Evolutionary conservation across 2,888 invertebrate genomes (phyloP), one percentile per base, ranked within the genome.

Genomic region (Drosophila nigricruria): DNA sequence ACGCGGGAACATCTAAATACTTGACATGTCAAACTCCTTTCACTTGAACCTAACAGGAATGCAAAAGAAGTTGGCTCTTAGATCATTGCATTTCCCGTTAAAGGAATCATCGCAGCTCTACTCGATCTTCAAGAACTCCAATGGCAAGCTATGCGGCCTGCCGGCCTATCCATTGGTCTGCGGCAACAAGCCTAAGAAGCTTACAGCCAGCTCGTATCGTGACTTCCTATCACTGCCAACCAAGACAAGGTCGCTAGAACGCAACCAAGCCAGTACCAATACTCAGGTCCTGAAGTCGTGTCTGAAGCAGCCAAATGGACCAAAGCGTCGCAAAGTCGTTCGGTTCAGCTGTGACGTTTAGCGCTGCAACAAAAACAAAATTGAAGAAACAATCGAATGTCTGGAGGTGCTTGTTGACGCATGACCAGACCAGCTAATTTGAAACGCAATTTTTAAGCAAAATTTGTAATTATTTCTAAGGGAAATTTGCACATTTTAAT

Each of bases 251-350:
- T 6, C 23, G 10, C 5, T 10, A 16, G 25, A 23, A 3, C 14
- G 23, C n/a, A 18, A 18, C 42, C 62, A 36, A 36, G 5, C 12
- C 27, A 25, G n/a, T 9, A 2, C 27, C 14, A 5, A 36, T 10
- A 8, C 16, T 14, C n/a, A n/a, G 18, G n/a, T 2, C 27, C 9
- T 62, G 14, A 58, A 62, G 59, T 45, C 62, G 6, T 61, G 61
- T 10, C 40, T 61, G 8, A 61, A 56, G 25, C 61, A 34, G 16
- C 30, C 58, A 10, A 62, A 62, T 18, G 23, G n/a, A 20, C 43
- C 30, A 0, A 43, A 58, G n/a, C 16, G 23, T 5, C 27, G 5
- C 5, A 62, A 62, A 6, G 30, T 61, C 18, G 61, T 61, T 18
- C 57, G 57, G n/a, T 56, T 61, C 25, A 61, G 18, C 32, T 38